Conservation (phyloP, 2,797 vertebrate genomes). For the Florisuga fusca region DNA sequence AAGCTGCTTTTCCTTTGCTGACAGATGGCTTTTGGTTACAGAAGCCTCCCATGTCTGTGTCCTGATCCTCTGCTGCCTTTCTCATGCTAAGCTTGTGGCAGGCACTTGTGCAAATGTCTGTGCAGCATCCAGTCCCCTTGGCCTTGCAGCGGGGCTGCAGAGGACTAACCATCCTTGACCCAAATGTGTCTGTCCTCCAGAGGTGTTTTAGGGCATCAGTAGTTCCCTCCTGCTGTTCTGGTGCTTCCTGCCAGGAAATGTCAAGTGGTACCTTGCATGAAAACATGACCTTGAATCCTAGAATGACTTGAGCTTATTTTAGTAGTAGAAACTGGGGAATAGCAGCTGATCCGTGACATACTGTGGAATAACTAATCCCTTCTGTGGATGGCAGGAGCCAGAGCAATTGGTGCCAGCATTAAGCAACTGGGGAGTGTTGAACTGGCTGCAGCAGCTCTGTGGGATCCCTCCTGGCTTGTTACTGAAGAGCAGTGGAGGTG, state of each 20-base stretch:
- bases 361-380: constrained; percentile 62
- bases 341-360: constrained; percentile 38
- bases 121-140: not conserved
- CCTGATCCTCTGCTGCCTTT: not conserved
- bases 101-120: not conserved
- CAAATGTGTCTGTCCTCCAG: not conserved
- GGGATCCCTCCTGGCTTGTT: constrained; percentile 29
- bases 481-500: not conserved
- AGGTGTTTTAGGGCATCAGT: not conserved
- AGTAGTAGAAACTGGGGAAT: constrained; percentile 44
- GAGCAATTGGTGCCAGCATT: constrained; percentile 38
- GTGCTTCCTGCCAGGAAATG: constrained; percentile 1
- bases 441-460: constrained; percentile 16
- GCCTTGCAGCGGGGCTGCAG: not conserved
- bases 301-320: constrained; percentile 58
- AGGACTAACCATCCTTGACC: not conserved
- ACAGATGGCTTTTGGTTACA: not conserved
- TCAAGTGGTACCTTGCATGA: not conserved
- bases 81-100: not conserved
- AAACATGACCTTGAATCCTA: constrained; percentile 70
- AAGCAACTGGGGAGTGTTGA: not conserved
- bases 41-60: not conserved
- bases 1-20: not conserved
- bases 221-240: not conserved
- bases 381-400: not conserved